Conservation (phyloP, 1,140 invertebrate genomes). For the Orussus abietinus region DNA sequence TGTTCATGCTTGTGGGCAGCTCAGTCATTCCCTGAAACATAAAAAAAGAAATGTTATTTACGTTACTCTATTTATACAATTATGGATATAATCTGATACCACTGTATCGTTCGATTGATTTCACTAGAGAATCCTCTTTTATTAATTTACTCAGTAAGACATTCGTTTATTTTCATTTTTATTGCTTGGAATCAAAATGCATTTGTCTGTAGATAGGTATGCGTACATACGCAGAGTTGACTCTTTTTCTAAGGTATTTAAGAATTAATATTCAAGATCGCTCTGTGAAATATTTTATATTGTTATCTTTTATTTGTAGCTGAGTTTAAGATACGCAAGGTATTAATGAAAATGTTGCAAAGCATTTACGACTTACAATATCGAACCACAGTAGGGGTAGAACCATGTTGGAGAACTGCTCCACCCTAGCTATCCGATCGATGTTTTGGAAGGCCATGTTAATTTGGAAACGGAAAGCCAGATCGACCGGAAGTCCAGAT, state of each 20-base stretch:
- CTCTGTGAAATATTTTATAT: too few species aligned
- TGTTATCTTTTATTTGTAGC: too few species aligned
- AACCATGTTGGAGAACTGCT: constrained; percentile 64
- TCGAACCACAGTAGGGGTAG: constrained; percentile 78
- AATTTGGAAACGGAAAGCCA: constrained; percentile 76
- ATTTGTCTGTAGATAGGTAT: too few species aligned
- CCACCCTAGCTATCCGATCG: constrained; percentile 57
- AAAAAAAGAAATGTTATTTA: constrained; percentile 23
- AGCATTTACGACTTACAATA: constrained; percentile 74
- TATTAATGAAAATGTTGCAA: background rate
- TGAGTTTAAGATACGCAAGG: too few species aligned
- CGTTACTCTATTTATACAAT: too few species aligned
- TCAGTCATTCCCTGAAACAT: constrained; percentile 64
- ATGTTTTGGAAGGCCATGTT: constrained; percentile 75
- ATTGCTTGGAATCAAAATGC: too few species aligned
- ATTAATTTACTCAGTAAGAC: constrained; percentile 3
- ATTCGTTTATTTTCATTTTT: too few species aligned
- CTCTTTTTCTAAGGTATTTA: too few species aligned
- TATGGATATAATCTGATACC: too few species aligned
- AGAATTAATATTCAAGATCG: too few species aligned
- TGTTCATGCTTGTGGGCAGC: constrained; percentile 59
- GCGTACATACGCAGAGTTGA: too few species aligned
- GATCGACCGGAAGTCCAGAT: constrained; percentile 70
- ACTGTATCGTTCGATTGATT: constrained; percentile 8
- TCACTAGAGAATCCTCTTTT: background rate